Evolutionary conservation across 2,113 vertebrate species (phyloP), one percentile per base, ranked within the genome.

Genomic region (Phycodurus eques): DNA sequence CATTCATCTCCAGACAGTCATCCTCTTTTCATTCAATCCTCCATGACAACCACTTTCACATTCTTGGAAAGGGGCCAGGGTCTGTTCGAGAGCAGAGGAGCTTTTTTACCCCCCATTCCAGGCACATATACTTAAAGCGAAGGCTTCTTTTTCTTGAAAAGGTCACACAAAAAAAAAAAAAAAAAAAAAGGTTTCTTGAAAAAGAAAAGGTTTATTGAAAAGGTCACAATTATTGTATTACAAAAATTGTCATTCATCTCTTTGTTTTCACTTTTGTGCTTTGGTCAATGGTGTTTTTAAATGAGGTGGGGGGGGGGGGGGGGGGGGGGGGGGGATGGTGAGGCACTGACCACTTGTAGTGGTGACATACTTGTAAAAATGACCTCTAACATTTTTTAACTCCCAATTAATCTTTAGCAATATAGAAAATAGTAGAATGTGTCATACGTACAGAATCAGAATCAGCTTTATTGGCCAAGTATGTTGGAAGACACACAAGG

Each of bases 21-120:
- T 73, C 71, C 67, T 64, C 20, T 82, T 80, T 73, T 80, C n/a
- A 65, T 44, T 47, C 68, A 76, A 61, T 82, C 78, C 56, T 77
- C 82, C 84, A 78, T 88, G 87, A 85, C 85, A 84, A 85, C 80
- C 39, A 33, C 83, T 88, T 84, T 87, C 83, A 81, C 86, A 72
- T 44, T 44, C 73, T 4, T 67, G 83, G 85, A 82, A 33, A 47
- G 64, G 66, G 68, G 83, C 88, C 87, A 84, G 75, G 68, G 73
- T 74, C 27, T 78, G 78, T 67, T 73, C 53, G 61, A 75, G 78
- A 81, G 79, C 12, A 57, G 73, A 76, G 61, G 68, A 54, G 15
- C 68, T 78, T 75, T 76, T 64, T 75, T 59, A 47, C 12, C 72
- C 54, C 76, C 73, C 78, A 73, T 82, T 85, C 76, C 68, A 70